Evolutionary conservation across 2,797 vertebrate species (phyloP), one percentile per base, ranked within the genome.

Genomic region (Rhynchotus rufescens): DNA sequence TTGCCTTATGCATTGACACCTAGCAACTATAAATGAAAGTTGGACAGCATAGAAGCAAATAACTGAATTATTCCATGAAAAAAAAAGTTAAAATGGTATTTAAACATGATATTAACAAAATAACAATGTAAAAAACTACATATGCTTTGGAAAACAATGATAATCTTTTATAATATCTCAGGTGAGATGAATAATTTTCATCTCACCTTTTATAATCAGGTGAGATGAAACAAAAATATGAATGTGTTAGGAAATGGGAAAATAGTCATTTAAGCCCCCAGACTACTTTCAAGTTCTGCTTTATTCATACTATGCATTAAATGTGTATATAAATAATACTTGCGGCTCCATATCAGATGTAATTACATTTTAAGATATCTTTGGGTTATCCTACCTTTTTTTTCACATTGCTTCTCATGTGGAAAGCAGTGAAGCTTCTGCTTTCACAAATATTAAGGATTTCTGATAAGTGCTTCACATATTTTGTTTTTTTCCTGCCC

Each of bases 21-120:
- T 1, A 80, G 28, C 59, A 68, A 88, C 52, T 59, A 21, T 49
- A 89, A 78, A 81, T 20, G 19, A 93, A 93, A 92, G 72, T 51
- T 9, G 80, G 88, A 91, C 89, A 89, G 91, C 85, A 88, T 80
- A 96, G 80, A 89, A 93, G 16, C 6, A 2, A 42, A 42, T 6
- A 65, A 65, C 45, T 42, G 84, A 65, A 82, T 75, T 78, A 93
- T 77, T 38, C 23, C 13, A 73, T 51, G 56, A 47, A 45, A 80
- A 86, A 45, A 21, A 71, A 17, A 9, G 30, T 72, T 84, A 45
- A 93, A 71, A 61, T 34, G 16, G 2, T 10, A 57, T 78, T 89
- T 84, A 68, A 66, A 66, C 3, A 45, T 22, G 47, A 5, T 13
- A 86, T 65, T 28, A 72, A 67, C n/a, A 49, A 79, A 86, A 34